Percentiles rank a stretch among this genome's conserved stretches.
Conservation (phyloP, 2,113 vertebrate genomes). For the Athene noctua region DNA sequence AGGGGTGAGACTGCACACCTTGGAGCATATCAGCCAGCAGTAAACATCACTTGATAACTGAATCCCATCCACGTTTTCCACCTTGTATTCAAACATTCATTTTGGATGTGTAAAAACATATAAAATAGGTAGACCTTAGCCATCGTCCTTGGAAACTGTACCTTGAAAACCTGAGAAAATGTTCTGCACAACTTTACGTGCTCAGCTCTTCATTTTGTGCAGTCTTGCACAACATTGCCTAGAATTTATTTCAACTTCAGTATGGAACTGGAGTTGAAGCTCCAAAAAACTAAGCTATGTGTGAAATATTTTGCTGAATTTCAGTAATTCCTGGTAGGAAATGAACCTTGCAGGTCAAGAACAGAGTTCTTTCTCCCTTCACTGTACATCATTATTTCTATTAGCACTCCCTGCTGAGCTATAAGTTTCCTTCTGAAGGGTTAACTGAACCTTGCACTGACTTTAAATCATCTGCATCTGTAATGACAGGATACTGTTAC, state of each 20-base stretch:
- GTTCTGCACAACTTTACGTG: not conserved
- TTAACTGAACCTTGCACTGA: not conserved
- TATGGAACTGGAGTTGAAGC: not conserved
- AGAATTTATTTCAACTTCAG: not conserved
- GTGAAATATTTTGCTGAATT: not conserved
- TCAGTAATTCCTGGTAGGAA: not conserved
- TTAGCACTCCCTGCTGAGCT: not conserved
- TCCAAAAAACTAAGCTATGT: not conserved
- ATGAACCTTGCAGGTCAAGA: not conserved
- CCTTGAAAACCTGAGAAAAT: not conserved
- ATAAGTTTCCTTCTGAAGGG: not conserved
- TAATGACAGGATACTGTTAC: not conserved
- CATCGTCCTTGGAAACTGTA: not conserved
- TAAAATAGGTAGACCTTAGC: not conserved
- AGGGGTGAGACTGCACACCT: not conserved
- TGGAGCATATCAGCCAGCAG: not conserved
- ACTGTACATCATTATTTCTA: not conserved
- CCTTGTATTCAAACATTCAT: not conserved
- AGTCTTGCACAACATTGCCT: not conserved
- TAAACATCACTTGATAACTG: not conserved
- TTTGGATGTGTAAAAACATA: not conserved
- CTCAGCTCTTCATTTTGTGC: not conserved
- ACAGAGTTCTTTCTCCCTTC: not conserved
- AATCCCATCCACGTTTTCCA: not conserved
- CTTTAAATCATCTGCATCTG: not conserved